Conservation (phyloP, 2,113 vertebrate species). For the Nettapus auritus region DNA sequence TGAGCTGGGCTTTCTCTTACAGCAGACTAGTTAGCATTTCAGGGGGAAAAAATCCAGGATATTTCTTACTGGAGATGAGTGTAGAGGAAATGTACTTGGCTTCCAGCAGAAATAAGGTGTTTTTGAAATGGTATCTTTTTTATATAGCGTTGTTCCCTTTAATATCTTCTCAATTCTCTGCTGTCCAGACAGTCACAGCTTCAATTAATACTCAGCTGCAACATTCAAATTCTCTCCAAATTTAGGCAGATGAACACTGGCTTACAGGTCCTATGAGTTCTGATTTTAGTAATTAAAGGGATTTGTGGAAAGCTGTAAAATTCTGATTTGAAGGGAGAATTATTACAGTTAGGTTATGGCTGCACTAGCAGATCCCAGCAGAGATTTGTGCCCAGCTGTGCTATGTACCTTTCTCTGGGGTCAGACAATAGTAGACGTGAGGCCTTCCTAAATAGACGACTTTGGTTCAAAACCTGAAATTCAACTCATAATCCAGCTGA, state of each 20-base stretch:
- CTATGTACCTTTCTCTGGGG: rapidly evolving
- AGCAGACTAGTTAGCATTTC: conserved; percentile 1
- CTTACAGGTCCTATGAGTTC: not conserved
- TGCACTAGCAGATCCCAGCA: not conserved
- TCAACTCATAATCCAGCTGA: not conserved
- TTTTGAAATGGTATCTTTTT: not conserved
- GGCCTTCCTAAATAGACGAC: not conserved
- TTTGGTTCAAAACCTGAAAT: not conserved
- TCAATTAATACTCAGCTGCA: not conserved
- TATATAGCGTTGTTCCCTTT: not conserved
- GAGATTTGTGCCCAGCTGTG: not conserved
- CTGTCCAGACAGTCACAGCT: not conserved
- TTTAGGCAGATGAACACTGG: not conserved
- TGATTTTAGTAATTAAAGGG: not conserved
- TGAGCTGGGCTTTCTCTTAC: conserved; percentile 13
- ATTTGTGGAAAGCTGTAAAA: not conserved
- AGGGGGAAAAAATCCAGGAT: not conserved
- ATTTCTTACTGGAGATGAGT: not conserved
- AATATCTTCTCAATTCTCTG: not conserved
- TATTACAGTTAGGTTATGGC: not conserved
- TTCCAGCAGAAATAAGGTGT: not conserved
- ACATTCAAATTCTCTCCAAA: not conserved
- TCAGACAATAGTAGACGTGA: not conserved
- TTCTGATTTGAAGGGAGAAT: not conserved
- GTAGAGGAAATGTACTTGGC: not conserved